Conservation (phyloP, 2,113 vertebrate genomes). For the Mustelus asterias region DNA sequence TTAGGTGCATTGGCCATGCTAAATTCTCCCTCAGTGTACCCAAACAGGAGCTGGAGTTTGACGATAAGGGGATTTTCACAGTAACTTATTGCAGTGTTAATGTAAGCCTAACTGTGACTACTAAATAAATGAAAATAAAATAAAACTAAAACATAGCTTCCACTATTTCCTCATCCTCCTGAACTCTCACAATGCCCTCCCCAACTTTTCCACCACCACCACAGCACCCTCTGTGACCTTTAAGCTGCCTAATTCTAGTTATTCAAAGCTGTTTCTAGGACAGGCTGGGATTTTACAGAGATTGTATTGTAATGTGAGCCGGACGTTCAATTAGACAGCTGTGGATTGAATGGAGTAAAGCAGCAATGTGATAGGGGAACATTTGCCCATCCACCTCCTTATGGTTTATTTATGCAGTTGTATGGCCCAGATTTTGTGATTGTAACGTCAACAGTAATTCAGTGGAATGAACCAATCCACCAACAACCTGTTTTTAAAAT, state of each 20-base stretch:
- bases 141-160: too few relatives aligned
- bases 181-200: neutral
- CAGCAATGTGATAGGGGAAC: neutral
- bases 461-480: neutral
- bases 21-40: too few relatives aligned
- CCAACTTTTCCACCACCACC: neutral
- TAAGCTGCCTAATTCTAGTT: neutral
- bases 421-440: neutral
- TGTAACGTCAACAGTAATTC: neutral
- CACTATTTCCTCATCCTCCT: neutral
- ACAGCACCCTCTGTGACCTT: neutral
- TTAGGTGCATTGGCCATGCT: too few relatives aligned
- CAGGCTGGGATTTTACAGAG: neutral
- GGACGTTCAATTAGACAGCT: neutral
- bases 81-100: too few relatives aligned
- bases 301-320: neutral
- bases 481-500: neutral
- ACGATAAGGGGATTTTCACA: too few relatives aligned
- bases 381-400: neutral
- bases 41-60: too few relatives aligned
- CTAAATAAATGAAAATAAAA: too few relatives aligned
- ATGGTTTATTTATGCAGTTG: neutral
- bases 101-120: too few relatives aligned
- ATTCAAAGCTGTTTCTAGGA: neutral
- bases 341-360: neutral